A percentile compares a stretch with the other conserved stretches of the same genome.
phyloP scores from a whole-genome alignment of 64 coral and sea anemone genomes.

The Montipora sp. region DNA sequence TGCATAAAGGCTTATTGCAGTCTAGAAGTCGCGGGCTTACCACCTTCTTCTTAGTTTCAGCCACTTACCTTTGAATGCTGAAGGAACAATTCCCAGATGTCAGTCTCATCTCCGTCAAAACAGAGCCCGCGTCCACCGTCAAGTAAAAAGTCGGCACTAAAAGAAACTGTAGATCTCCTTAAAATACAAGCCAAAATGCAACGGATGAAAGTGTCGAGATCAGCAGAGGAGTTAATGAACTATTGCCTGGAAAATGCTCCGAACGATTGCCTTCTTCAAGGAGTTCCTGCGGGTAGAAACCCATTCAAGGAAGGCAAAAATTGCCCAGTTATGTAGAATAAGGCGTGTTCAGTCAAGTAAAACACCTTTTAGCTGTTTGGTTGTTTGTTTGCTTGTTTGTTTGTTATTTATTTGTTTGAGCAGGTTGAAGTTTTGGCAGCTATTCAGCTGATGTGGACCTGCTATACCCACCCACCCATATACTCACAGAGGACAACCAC shows the following conservation, averaged over 20 bases:
- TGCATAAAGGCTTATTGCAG: too few relatives aligned
- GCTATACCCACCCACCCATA: too few relatives aligned
- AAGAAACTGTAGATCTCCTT: conserved; percentile 79
- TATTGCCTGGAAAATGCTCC: conserved; percentile 79
- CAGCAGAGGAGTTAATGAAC: conserved; percentile 72
- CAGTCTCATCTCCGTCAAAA: conserved; percentile 17
- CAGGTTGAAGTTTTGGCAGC: too few relatives aligned
- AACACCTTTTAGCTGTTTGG: neutral
- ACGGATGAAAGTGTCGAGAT: conserved; percentile 71
- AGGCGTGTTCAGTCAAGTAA: neutral
- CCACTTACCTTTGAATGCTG: neutral
- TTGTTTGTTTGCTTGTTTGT: too few relatives aligned
- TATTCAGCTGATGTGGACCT: too few relatives aligned
- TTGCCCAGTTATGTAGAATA: conserved; percentile 74
- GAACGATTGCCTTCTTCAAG: conserved; percentile 83
- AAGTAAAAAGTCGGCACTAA: conserved; percentile 51
- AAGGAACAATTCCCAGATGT: neutral
- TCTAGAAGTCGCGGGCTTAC: too few relatives aligned
- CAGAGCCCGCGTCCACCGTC: conserved; percentile 25
- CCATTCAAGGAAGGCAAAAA: conserved; percentile 81
- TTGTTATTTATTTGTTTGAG: too few relatives aligned
- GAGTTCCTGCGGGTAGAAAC: conserved; percentile 70
- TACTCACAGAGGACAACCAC: too few relatives aligned
- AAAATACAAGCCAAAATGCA: conserved; percentile 68
- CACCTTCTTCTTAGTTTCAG: neutral